A percentile compares a stretch with the other conserved stretches of the same genome.
Conservation (phyloP, 2,797 vertebrate species). For the Xyrichtys novacula region DNA sequence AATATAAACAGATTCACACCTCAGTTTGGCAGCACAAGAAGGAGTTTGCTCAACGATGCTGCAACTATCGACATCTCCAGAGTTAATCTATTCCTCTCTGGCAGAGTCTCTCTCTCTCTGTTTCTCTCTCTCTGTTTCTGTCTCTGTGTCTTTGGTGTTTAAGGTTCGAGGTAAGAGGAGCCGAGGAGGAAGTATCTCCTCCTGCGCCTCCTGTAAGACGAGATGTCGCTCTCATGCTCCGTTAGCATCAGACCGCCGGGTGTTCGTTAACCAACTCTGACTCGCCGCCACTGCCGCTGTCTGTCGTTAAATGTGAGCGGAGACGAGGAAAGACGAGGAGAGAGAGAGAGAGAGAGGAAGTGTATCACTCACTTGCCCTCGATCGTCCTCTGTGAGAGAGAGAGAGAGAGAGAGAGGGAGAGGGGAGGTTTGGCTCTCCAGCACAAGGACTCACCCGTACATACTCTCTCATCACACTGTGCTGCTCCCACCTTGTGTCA, state of each 20-base stretch:
- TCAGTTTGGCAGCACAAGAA: neutral
- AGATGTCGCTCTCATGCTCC: slow-evolving; percentile 24
- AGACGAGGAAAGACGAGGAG: slow-evolving; percentile 30
- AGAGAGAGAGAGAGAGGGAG: neutral
- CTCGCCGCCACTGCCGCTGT: neutral
- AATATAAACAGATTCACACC: neutral
- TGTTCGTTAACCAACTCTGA: slow-evolving; percentile 53
- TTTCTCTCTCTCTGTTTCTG: neutral
- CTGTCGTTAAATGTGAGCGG: slow-evolving; percentile 33
- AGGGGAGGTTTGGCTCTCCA: slow-evolving; percentile 37
- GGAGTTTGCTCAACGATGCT: neutral
- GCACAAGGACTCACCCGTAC: slow-evolving; percentile 13
- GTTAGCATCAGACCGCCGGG: slow-evolving; percentile 42
- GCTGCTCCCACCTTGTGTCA: slow-evolving; percentile 57
- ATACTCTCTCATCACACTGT: slow-evolving; percentile 24
- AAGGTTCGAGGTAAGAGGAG: slow-evolving; percentile 56
- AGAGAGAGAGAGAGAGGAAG: slow-evolving; percentile 21
- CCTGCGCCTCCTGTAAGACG: slow-evolving; percentile 60
- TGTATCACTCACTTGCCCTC: slow-evolving; percentile 53
- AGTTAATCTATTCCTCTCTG: slow-evolving; percentile 7
- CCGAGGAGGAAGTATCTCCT: slow-evolving; percentile 61
- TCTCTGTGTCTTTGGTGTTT: slow-evolving; percentile 33
- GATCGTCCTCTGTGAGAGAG: slow-evolving; percentile 40
- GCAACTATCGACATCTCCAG: slow-evolving; percentile 7
- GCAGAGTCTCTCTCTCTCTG: neutral